phyloP scores from a whole-genome alignment of 2,797 vertebrate species.

The Peromyscus nudipes region DNA sequence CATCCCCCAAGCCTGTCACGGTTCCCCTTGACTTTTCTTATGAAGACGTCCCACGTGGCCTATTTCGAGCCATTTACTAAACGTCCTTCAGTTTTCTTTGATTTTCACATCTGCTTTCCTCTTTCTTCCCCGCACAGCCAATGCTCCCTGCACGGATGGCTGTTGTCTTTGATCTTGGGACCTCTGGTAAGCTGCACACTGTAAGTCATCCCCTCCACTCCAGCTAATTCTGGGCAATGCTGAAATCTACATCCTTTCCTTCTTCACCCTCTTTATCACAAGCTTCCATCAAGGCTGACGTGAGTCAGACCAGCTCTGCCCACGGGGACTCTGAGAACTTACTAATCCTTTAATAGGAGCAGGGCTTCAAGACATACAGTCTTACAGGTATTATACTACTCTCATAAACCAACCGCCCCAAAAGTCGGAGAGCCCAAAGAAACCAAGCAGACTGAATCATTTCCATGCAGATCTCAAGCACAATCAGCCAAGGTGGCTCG shows the following conservation, averaged over 20 bases:
- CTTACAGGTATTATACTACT: not conserved
- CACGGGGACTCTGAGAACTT: not conserved
- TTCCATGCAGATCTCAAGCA: not conserved
- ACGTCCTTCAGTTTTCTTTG: constrained; percentile 78
- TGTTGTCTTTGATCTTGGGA: constrained; percentile 80
- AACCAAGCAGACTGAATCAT: constrained; percentile 24
- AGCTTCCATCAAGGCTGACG: constrained; percentile 53
- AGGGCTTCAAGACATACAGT: not conserved
- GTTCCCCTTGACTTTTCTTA: constrained; percentile 64
- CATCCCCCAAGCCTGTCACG: constrained; percentile 78
- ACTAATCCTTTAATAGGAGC: constrained; percentile 62
- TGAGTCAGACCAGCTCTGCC: constrained; percentile 51
- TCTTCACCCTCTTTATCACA: constrained; percentile 68
- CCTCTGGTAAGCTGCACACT: constrained; percentile 66
- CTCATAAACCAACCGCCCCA: constrained; percentile 48
- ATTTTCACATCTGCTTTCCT: constrained; percentile 86
- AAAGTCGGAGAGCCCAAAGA: not conserved
- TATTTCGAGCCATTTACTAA: constrained; percentile 81
- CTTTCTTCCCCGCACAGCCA: constrained; percentile 69
- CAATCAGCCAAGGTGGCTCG: not conserved
- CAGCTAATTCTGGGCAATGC: constrained; percentile 70
- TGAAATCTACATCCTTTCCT: constrained; percentile 77
- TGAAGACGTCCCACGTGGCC: constrained; percentile 79
- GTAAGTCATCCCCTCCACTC: constrained; percentile 73
- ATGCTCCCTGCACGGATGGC: constrained; percentile 72